Evolutionary conservation across 2,113 vertebrate genomes (phyloP).

Genomic region (Daphoenositta chrysoptera): DNA sequence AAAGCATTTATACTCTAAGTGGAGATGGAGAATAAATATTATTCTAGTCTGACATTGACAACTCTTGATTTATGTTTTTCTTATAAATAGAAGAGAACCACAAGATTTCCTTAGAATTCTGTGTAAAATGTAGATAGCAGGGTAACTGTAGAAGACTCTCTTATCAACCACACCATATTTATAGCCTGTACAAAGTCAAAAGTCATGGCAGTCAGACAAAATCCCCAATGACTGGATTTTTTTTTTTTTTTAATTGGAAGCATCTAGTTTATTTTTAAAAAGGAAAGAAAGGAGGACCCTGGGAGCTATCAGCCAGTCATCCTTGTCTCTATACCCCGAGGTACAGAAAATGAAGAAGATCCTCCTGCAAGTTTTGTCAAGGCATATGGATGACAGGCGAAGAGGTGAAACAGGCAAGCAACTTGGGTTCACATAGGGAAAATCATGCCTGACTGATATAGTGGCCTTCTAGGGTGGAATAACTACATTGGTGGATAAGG

Average conservation of each 20-base stretch:
- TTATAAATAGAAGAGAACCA: background rate
- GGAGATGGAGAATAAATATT: background rate
- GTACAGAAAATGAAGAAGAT: background rate
- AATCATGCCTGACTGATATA: background rate
- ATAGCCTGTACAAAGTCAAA: background rate
- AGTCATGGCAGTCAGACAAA: background rate
- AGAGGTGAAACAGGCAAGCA: background rate
- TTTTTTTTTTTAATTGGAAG: background rate
- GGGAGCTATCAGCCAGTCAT: background rate
- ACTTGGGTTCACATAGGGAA: background rate
- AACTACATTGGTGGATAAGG: background rate
- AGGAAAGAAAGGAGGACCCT: background rate
- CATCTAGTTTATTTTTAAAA: background rate
- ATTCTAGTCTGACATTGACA: background rate
- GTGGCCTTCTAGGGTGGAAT: background rate
- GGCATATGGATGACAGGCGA: background rate
- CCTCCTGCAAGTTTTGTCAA: background rate
- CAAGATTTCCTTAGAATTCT: background rate
- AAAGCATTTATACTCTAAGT: background rate
- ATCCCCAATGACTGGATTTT: background rate
- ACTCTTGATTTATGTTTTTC: background rate
- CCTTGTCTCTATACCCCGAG: background rate
- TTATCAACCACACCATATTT: background rate
- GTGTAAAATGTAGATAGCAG: background rate
- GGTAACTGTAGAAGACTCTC: background rate